A percentile compares a stretch with the other conserved stretches of the same genome.
Evolutionary conservation across 2,888 invertebrate genomes (phyloP).

Genomic region (Drosophila diplacantha): DNA sequence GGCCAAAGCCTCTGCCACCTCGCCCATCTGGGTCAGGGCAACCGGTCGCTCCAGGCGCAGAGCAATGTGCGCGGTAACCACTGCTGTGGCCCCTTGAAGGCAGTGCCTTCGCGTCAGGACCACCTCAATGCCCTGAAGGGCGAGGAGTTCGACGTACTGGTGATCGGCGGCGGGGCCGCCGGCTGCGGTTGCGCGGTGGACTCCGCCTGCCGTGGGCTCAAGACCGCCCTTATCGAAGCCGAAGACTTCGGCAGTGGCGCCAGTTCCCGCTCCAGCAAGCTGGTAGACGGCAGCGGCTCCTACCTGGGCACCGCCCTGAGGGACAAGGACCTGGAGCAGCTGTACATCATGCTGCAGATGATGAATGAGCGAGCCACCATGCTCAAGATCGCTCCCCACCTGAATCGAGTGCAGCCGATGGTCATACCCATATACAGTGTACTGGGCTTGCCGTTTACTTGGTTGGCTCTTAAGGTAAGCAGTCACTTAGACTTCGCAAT

Average conservation of each 20-base stretch:
- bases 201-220: slow-evolving; percentile 93
- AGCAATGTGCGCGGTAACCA: slow-evolving; percentile 9
- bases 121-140: slow-evolving; percentile 87
- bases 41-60: no score
- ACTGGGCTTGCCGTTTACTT: slow-evolving; percentile 99
- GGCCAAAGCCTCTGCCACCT: background rate
- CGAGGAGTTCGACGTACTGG: slow-evolving; percentile 92
- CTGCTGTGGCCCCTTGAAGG: slow-evolving; percentile 4
- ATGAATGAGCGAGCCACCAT: slow-evolving; percentile 95
- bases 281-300: slow-evolving; percentile 98
- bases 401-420: slow-evolving; percentile 97
- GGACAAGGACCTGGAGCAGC: slow-evolving; percentile 91
- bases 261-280: slow-evolving; percentile 96
- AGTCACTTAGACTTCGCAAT: background rate
- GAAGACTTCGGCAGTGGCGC: slow-evolving; percentile 98
- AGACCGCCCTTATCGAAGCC: slow-evolving; percentile 94
- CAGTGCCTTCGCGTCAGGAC: slow-evolving; percentile 86
- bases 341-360: slow-evolving; percentile 98
- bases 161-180: slow-evolving; percentile 98
- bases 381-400: slow-evolving; percentile 95
- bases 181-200: slow-evolving; percentile 98
- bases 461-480: slow-evolving; percentile 94
- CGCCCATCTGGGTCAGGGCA: background rate
- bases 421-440: slow-evolving; percentile 98
- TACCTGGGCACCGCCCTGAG: slow-evolving; percentile 98